These are phyloP conservation scores for Myotis vivesi DNA, from an alignment of 2,797 vertebrate genomes.

Conservation along the genomic window DNA sequence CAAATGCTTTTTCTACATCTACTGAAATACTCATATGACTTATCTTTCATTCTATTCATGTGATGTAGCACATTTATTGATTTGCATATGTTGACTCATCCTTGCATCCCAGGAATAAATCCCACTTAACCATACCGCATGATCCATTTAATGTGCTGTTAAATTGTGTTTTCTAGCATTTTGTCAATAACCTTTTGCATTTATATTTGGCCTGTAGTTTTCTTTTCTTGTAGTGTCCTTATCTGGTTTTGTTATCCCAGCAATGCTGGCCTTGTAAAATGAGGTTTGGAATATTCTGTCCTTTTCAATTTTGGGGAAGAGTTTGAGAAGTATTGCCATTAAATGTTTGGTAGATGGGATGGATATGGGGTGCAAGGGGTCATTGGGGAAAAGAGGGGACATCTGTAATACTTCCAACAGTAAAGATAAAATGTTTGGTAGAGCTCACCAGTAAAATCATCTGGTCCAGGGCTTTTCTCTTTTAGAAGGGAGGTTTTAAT, in stretches of 20 bases:
- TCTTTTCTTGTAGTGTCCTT: not conserved
- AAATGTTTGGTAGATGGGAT: not conserved
- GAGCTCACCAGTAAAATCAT: not conserved
- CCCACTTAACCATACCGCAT: not conserved
- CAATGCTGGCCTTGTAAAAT: not conserved
- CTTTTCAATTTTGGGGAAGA: not conserved
- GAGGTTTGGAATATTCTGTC: not conserved
- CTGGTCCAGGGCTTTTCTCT: not conserved
- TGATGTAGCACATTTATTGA: not conserved
- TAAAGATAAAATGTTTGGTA: not conserved
- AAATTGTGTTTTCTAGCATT: not conserved
- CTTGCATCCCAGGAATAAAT: not conserved
- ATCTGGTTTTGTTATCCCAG: not conserved
- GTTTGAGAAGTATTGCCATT: not conserved
- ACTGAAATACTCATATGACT: not conserved
- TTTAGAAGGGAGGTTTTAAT: not conserved
- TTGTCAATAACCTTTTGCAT: not conserved
- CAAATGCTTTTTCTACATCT: not conserved
- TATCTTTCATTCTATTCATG: not conserved
- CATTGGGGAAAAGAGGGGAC: too few relatives aligned
- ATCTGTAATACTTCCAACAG: too few relatives aligned
- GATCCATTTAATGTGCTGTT: not conserved
- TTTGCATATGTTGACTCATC: not conserved
- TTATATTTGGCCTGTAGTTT: not conserved
- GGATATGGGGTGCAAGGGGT: too few relatives aligned